Evolutionary conservation across 2,797 vertebrate genomes (phyloP), one percentile per base, ranked within the genome.

Genomic region (Florisuga fusca): DNA sequence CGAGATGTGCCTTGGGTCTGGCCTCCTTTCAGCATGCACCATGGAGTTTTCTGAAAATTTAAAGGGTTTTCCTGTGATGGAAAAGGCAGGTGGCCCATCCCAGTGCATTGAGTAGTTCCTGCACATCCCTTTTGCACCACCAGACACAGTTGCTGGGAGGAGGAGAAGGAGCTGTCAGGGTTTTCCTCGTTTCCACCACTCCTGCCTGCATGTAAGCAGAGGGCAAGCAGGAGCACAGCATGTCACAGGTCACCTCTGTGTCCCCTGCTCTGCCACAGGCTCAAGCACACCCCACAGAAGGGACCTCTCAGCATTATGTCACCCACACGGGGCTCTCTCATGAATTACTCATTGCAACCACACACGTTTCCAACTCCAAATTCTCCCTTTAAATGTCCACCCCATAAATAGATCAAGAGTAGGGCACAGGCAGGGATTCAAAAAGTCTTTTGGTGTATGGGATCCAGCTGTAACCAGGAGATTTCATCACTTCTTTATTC

Each of bases 181-280:
- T 36, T 89, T 78, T 34, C 25, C 61, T 74, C 0, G 0, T 82
- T 84, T 75, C 12, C 74, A 13, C 23, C 61, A 1, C 3, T 53
- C 16, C 43, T 55, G 14, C 18, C 22, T 72, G 55, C 45, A 33
- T 18, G 27, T 31, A 63, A 69, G 45, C 59, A 87, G 62, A 79
- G 27, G 33, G 3, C 9, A 27, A 66, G 33, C 17, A 45, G 36
- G 18, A 86, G n/a, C 36, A 41, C 21, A 55, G 29, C 17, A 3
- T 7, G 27, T 34, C 50, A 63, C 48, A 1, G 2, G n/a, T 38
- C 48, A 67, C 34, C 48, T 84, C 64, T 22, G 71, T 50, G 51
- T 50, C 45, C 54, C 27, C 14, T 2, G 3, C 21, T 74, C n/a
- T 1, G 0, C 4, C 2, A 23, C 29, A 4, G 3, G 23, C 46